Conservation (phyloP, 2,888 invertebrate genomes). For the Tolmerus cingulatus region DNA sequence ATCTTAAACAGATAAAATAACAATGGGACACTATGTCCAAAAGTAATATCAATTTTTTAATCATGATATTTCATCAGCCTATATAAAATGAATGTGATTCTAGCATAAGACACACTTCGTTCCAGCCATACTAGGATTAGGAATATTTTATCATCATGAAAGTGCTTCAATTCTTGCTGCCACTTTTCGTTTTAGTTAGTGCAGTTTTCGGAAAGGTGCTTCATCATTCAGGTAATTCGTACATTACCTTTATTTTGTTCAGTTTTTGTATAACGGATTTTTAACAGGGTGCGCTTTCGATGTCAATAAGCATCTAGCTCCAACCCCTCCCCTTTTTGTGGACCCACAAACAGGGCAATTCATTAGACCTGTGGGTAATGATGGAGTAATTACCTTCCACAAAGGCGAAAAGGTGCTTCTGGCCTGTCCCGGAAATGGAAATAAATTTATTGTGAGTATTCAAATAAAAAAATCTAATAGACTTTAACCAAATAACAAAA, state of each 20-base stretch:
- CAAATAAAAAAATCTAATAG: background rate
- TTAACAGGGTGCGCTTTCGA: constrained; percentile 7
- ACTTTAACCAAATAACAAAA: background rate
- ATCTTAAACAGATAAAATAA: background rate
- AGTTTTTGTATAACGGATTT: background rate
- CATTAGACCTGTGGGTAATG: constrained; percentile 51
- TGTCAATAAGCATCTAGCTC: constrained; percentile 24
- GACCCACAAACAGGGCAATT: constrained; percentile 45
- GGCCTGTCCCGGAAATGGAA: constrained; percentile 55
- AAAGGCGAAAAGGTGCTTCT: constrained; percentile 51
- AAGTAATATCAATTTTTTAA: background rate
- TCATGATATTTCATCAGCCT: background rate
- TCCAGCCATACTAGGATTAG: background rate
- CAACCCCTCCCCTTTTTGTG: constrained; percentile 28
- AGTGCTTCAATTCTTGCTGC: background rate
- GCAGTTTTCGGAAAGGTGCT: background rate
- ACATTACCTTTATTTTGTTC: background rate
- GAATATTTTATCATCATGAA: background rate
- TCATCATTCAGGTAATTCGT: background rate
- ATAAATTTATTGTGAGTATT: constrained; percentile 40
- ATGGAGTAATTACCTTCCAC: constrained; percentile 50
- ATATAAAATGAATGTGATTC: background rate
- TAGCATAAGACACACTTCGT: background rate
- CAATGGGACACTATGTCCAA: background rate
- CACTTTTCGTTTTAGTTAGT: background rate